Conservation (phyloP, 1,140 invertebrate species). For the Leguminivora glycinivorella region DNA sequence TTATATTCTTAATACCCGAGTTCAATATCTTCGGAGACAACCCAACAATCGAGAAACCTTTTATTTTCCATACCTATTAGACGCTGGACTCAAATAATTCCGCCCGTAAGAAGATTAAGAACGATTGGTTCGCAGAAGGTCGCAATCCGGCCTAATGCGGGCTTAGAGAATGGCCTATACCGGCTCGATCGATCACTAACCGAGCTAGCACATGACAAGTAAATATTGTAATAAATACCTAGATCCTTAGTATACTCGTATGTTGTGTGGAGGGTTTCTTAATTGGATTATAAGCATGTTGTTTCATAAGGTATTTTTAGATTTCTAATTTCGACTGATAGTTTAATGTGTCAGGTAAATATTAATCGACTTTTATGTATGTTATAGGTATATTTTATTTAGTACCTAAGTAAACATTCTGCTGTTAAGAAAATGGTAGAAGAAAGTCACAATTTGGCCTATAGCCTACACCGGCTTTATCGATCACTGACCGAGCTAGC, state of each 20-base stretch:
- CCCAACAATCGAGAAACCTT: conserved; percentile 63
- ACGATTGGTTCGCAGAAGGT: conserved; percentile 73
- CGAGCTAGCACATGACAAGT: conserved; percentile 24
- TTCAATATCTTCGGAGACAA: conserved; percentile 26
- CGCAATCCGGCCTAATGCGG: conserved; percentile 59
- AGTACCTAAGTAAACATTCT: too few relatives aligned
- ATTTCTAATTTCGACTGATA: too few relatives aligned
- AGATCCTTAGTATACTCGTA: neutral
- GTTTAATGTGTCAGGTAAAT: too few relatives aligned
- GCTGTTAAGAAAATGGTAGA: too few relatives aligned
- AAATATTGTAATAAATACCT: neutral
- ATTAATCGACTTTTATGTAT: too few relatives aligned
- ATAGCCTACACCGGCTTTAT: too few relatives aligned
- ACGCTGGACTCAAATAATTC: conserved; percentile 74
- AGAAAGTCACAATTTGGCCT: too few relatives aligned
- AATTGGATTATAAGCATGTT: too few relatives aligned
- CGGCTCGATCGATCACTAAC: conserved; percentile 56
- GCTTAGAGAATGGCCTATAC: conserved; percentile 67
- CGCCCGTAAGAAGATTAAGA: conserved; percentile 76
- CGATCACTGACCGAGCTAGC: too few relatives aligned
- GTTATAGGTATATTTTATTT: too few relatives aligned
- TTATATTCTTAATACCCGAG: too few relatives aligned
- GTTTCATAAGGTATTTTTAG: too few relatives aligned
- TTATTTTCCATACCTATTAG: conserved; percentile 69
- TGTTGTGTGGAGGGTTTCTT: neutral